phyloP scores from a whole-genome alignment of 1,140 invertebrate genomes.

The Hydropsyche tenuis region DNA sequence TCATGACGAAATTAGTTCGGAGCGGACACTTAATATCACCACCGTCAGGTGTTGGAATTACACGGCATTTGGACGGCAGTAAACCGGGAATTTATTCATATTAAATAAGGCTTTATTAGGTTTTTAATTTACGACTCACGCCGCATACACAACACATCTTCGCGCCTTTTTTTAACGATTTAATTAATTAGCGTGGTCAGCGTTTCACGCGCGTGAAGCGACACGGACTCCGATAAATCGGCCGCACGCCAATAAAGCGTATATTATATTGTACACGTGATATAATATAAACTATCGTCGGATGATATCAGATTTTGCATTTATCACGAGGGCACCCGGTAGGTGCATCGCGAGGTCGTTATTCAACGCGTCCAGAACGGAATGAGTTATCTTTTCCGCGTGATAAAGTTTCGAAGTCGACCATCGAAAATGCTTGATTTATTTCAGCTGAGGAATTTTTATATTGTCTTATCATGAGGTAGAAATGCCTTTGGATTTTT shows the following conservation, averaged over 20 bases:
- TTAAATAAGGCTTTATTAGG: slow-evolving; percentile 15
- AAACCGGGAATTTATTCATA: not conserved
- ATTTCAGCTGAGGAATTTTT: no score
- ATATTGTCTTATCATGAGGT: no score
- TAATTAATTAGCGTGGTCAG: no score
- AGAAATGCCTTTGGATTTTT: no score
- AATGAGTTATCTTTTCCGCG: no score
- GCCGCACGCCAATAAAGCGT: slow-evolving; percentile 37
- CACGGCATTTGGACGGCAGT: slow-evolving; percentile 1
- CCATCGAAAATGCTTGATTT: no score
- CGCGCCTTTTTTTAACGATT: no score
- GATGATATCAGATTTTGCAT: slow-evolving; percentile 39
- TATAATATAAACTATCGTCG: slow-evolving; percentile 34
- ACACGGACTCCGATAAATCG: slow-evolving; percentile 39
- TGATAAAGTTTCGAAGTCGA: no score
- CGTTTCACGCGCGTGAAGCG: slow-evolving; percentile 17
- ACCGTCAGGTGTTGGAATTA: not conserved
- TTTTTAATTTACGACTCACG: not conserved
- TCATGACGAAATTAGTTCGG: not conserved
- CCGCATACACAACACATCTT: no score
- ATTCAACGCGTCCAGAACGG: no score
- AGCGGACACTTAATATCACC: not conserved
- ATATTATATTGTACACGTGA: not conserved
- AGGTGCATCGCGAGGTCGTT: no score
- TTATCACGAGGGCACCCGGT: slow-evolving; percentile 29